Percentiles rank a stretch among this genome's conserved stretches.
Evolutionary conservation across 2,888 invertebrate genomes (phyloP).

Genomic region (Melikaiella ostensackeni): DNA sequence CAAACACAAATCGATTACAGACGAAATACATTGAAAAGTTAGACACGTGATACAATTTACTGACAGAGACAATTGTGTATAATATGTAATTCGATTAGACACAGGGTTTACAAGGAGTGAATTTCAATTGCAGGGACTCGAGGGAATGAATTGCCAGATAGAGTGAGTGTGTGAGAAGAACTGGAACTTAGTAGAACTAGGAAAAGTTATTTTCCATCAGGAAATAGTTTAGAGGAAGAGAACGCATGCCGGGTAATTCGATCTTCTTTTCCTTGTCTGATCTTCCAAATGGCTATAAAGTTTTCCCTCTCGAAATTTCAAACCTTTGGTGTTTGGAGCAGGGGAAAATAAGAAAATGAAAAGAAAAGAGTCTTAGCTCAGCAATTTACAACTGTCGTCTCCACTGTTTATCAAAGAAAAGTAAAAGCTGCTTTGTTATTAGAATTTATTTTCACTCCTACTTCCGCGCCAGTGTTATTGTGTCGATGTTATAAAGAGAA

Average conservation of each 20-base stretch:
- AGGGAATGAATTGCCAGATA: conserved; percentile 1
- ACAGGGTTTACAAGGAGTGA: conserved; percentile 36
- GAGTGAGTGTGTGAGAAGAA: conserved; percentile 21
- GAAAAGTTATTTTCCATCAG: conserved; percentile 30
- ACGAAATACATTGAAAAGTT: conserved; percentile 6
- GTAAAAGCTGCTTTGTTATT: conserved; percentile 22
- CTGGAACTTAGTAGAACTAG: conserved; percentile 17
- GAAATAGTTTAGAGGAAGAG: conserved; percentile 26
- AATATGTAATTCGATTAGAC: conserved; percentile 37
- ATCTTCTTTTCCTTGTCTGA: conserved; percentile 31
- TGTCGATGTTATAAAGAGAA: conserved; percentile 43
- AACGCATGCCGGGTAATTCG: conserved; percentile 28
- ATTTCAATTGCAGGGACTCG: conserved; percentile 11
- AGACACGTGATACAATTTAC: conserved; percentile 29
- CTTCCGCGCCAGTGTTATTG: conserved; percentile 41
- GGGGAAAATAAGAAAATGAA: conserved; percentile 1
- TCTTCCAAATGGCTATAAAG: conserved; percentile 34
- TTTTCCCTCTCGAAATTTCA: not conserved
- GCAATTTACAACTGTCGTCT: conserved; percentile 24
- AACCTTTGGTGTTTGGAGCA: not conserved
- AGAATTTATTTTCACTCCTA: conserved; percentile 19
- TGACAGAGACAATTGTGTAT: conserved; percentile 25
- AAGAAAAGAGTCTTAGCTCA: conserved; percentile 41
- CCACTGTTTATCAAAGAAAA: conserved; percentile 2
- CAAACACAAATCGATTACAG: conserved; percentile 14